phyloP scores from a whole-genome alignment of 2,888 invertebrate genomes.

The Polydesmus complanatus region DNA sequence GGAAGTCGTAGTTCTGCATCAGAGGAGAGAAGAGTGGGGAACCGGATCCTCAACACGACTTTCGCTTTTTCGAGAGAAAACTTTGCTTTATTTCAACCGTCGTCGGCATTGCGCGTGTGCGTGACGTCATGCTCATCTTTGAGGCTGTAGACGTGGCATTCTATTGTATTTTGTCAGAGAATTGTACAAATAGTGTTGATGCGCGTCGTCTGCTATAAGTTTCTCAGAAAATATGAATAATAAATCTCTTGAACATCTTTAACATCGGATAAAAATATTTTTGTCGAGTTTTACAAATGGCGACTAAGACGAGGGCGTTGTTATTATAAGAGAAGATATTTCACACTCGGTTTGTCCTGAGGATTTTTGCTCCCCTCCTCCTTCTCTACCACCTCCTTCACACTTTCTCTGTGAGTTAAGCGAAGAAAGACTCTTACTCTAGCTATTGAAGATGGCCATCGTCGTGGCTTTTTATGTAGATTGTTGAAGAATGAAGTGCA shows the following conservation, averaged over 20 bases:
- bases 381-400: neutral
- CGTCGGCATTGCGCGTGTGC: neutral
- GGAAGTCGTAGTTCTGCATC: neutral
- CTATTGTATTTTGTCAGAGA: too few species aligned
- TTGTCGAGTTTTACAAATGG: too few species aligned
- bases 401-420: too few species aligned
- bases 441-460: neutral
- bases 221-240: neutral
- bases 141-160: too few species aligned
- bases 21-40: neutral
- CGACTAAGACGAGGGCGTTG: neutral
- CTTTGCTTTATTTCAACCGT: neutral
- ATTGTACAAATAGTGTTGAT: too few species aligned
- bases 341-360: neutral
- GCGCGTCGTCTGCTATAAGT: too few species aligned
- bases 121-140: neutral
- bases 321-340: neutral
- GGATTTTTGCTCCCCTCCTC: neutral
- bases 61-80: neutral
- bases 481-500: neutral
- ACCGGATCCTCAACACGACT: neutral
- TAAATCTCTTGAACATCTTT: neutral
- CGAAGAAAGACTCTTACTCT: too few species aligned
- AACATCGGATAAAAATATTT: too few species aligned
- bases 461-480: neutral